Evolutionary conservation across 2,888 invertebrate species (phyloP).

Genomic region (Thalpophila matura): DNA sequence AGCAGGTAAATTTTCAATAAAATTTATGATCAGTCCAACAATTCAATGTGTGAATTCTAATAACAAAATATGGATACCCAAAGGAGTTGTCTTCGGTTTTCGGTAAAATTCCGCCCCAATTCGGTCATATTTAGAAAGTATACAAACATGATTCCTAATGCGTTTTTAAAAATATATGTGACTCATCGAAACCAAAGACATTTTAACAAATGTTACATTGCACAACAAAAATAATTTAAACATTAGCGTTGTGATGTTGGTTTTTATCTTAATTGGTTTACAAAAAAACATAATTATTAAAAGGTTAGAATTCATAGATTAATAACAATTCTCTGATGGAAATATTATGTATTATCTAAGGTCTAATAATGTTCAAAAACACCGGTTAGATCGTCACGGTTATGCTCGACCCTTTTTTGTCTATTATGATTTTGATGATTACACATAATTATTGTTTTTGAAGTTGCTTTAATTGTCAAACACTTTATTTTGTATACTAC

Average conservation of each 20-base stretch:
- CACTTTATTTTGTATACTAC: neutral
- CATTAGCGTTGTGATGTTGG: neutral
- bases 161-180: constrained; percentile 7
- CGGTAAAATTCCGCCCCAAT: too few species aligned
- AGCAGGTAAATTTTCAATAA: neutral
- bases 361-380: neutral
- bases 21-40: neutral
- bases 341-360: neutral
- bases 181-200: neutral
- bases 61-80: neutral
- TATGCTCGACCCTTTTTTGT: constrained; percentile 2
- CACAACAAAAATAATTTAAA: constrained; percentile 4
- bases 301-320: neutral
- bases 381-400: neutral
- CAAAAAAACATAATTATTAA: neutral
- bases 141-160: constrained; percentile 9
- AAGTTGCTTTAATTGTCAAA: neutral
- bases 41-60: neutral
- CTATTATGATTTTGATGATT: too few species aligned
- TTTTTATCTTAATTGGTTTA: neutral
- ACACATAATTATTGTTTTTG: constrained; percentile 5
- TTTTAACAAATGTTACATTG: neutral
- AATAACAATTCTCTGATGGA: neutral
- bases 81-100: neutral
- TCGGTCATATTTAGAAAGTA: constrained; percentile 8